Percentiles rank a stretch among this genome's conserved stretches.
phyloP scores from a whole-genome alignment of 2,797 vertebrate genomes.

The Enteromius thamalakanensis region DNA sequence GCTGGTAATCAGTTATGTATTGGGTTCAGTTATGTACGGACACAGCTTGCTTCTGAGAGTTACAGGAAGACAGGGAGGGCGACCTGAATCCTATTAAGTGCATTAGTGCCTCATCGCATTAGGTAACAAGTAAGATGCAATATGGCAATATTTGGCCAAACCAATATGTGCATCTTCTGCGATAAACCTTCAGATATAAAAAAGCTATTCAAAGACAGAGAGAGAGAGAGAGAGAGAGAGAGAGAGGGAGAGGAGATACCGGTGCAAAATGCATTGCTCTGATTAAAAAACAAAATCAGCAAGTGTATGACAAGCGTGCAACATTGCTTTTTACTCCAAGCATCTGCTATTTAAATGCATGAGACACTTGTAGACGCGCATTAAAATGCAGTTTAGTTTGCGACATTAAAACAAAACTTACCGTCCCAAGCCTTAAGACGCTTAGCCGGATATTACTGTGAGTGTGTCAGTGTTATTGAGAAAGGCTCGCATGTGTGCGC shows the following conservation, averaged over 20 bases:
- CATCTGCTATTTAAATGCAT: not conserved
- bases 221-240: no score
- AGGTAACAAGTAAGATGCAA: constrained; percentile 37
- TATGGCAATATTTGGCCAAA: constrained; percentile 17
- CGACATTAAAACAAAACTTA: constrained; percentile 24
- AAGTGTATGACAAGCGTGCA: not conserved
- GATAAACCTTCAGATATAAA: not conserved
- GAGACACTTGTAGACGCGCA: not conserved
- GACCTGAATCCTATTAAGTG: constrained; percentile 60
- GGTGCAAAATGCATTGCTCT: not conserved
- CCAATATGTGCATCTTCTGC: not conserved
- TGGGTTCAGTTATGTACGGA: constrained; percentile 17
- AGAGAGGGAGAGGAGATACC: not conserved
- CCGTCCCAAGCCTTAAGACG: not conserved
- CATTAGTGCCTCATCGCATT: constrained; percentile 60
- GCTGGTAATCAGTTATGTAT: constrained; percentile 41
- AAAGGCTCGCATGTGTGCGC: not conserved
- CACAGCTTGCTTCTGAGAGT: constrained; percentile 27
- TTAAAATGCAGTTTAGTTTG: not conserved
- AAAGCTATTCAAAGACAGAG: not conserved
- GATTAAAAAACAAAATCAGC: not conserved
- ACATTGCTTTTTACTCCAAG: not conserved
- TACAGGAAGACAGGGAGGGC: constrained; percentile 24
- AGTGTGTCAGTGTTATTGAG: not conserved
- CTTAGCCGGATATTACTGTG: not conserved